A percentile compares a stretch with the other conserved stretches of the same genome.
phyloP scores from a whole-genome alignment of 35 echinoderm and acorn worm species.

The Heliocidaris tuberculata region DNA sequence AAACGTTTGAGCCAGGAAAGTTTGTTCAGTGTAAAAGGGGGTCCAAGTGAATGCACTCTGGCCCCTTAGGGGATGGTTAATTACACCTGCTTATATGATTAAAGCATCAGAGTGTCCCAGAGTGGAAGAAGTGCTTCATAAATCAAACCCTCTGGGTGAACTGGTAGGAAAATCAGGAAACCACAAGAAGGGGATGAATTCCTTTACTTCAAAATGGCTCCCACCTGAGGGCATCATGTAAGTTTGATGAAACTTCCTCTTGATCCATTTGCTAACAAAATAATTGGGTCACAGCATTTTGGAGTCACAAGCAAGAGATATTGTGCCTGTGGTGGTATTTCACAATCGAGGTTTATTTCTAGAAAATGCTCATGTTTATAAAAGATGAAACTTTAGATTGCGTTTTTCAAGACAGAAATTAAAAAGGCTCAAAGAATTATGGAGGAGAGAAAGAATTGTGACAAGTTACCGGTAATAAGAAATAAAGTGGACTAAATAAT shows the following conservation, averaged over 20 bases:
- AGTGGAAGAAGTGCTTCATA: not conserved
- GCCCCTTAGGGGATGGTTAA: not conserved
- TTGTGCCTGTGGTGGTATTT: too few species aligned
- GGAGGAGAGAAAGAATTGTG: too few species aligned
- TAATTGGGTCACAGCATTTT: not conserved
- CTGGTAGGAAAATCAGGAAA: not conserved
- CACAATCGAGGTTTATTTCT: too few species aligned
- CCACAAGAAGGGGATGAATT: not conserved
- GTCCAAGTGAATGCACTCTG: not conserved
- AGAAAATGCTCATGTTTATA: too few species aligned
- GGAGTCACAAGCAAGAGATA: not conserved
- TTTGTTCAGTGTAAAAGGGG: not conserved
- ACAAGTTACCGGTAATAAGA: too few species aligned
- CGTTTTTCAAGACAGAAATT: too few species aligned
- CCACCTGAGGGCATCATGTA: not conserved
- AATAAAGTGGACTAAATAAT: too few species aligned
- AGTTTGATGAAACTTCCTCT: not conserved
- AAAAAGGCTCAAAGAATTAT: too few species aligned
- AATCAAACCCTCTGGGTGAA: not conserved
- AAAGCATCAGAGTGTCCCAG: not conserved
- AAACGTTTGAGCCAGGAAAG: not conserved
- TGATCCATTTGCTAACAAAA: not conserved
- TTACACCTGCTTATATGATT: conserved; percentile 17
- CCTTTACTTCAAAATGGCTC: not conserved
- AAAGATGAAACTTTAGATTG: too few species aligned